These are phyloP conservation scores for Otus sunia DNA, from an alignment of 2,113 vertebrate species.

Conservation along the genomic window DNA sequence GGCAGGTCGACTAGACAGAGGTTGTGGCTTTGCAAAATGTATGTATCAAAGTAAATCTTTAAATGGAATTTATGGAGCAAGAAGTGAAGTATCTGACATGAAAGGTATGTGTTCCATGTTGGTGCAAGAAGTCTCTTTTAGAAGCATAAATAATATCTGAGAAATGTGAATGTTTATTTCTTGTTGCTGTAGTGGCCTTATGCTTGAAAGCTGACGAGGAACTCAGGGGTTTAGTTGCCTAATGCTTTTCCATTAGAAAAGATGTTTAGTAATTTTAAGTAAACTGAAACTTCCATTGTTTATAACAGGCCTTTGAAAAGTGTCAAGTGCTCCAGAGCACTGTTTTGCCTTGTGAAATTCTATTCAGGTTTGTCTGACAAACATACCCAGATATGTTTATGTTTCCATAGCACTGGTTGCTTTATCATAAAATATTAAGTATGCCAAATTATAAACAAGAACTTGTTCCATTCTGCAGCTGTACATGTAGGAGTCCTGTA, in stretches of 20 bases:
- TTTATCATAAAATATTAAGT: conserved; percentile 64
- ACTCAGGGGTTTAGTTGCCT: neutral
- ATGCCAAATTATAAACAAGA: conserved; percentile 38
- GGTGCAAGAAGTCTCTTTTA: neutral
- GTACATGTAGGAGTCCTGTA: neutral
- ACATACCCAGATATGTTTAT: conserved; percentile 43
- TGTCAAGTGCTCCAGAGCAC: conserved; percentile 50
- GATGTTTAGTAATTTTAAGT: conserved; percentile 51
- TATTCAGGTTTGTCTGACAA: conserved; percentile 63
- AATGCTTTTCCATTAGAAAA: conserved; percentile 66
- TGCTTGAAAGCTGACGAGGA: conserved; percentile 26
- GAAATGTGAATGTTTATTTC: conserved; percentile 42
- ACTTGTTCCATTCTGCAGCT: neutral
- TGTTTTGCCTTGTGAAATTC: conserved; percentile 60
- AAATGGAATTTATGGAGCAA: accelerated
- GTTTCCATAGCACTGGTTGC: conserved; percentile 40
- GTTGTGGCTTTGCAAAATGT: neutral
- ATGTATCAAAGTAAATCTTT: neutral
- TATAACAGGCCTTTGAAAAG: conserved; percentile 55
- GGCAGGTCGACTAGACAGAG: neutral
- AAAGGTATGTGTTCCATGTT: accelerated
- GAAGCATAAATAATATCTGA: neutral
- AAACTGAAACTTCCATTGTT: conserved; percentile 64
- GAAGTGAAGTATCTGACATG: neutral
- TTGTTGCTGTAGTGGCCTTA: neutral